Evolutionary conservation across 2,888 invertebrate species (phyloP).

Genomic region (Trimorus sp.): DNA sequence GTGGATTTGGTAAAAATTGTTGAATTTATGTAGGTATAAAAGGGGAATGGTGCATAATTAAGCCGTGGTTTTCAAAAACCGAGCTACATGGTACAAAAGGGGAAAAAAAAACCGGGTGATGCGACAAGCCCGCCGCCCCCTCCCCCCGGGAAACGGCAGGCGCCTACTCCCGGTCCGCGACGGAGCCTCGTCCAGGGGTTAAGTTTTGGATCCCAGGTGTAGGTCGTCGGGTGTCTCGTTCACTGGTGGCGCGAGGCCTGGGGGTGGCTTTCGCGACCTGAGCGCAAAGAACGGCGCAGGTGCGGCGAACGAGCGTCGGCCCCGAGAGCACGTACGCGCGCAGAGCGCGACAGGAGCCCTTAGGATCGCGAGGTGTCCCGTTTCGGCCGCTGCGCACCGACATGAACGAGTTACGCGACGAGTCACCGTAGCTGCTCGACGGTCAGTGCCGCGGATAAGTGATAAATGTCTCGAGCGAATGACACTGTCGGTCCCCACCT

Average conservation of each 20-base stretch:
- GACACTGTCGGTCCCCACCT: conserved; percentile 25
- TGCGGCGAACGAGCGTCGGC: conserved; percentile 69
- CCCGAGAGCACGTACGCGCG: conserved; percentile 68
- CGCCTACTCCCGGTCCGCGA: too few relatives aligned
- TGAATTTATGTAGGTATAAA: too few relatives aligned
- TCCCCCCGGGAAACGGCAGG: too few relatives aligned
- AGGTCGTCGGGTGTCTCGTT: conserved; percentile 46
- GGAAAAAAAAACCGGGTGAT: too few relatives aligned
- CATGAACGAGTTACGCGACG: conserved; percentile 33
- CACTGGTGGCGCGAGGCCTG: conserved; percentile 33
- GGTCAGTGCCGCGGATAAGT: conserved; percentile 30
- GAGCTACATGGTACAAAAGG: too few relatives aligned
- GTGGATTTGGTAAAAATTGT: too few relatives aligned
- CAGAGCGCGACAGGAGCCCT: conserved; percentile 74
- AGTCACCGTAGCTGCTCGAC: conserved; percentile 22
- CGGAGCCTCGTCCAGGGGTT: not conserved
- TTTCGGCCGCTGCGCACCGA: conserved; percentile 26
- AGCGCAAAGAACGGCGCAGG: conserved; percentile 54
- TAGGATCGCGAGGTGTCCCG: conserved; percentile 71
- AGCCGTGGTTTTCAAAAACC: too few relatives aligned
- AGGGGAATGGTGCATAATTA: too few relatives aligned
- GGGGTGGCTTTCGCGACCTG: conserved; percentile 54
- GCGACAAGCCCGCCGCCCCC: too few relatives aligned
- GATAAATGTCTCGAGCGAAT: conserved; percentile 15
- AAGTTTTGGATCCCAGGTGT: conserved; percentile 14